phyloP scores from a whole-genome alignment of 2,113 vertebrate genomes.

The Psettodes erumei region DNA sequence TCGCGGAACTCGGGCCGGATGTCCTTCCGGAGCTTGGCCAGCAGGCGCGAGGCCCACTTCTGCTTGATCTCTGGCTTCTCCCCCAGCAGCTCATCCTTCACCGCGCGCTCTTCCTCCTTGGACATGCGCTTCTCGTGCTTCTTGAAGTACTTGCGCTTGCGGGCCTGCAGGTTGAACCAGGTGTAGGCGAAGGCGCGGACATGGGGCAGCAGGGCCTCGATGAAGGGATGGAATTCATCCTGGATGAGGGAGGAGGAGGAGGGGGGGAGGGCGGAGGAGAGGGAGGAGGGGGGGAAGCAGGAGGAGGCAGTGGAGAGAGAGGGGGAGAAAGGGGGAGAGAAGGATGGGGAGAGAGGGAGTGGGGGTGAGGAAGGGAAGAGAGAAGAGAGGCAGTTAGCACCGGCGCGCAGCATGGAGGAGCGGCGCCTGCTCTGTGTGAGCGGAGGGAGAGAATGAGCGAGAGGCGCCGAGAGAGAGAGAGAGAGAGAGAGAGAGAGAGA shows the following conservation, averaged over 20 bases:
- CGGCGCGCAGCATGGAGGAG: constrained; percentile 80
- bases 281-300: constrained; percentile 68
- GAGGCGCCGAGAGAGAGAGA: constrained; percentile 58
- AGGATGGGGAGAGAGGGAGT: constrained; percentile 76
- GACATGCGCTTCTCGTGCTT: constrained; percentile 98
- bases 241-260: constrained; percentile 78
- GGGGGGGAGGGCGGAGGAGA: constrained; percentile 63
- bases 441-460: constrained; percentile 75
- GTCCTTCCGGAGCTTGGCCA: constrained; percentile 98
- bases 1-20: constrained; percentile 98
- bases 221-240: constrained; percentile 99
- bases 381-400: constrained; percentile 83
- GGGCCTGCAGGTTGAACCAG: constrained; percentile 99
- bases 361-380: constrained; percentile 78
- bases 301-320: constrained; percentile 69
- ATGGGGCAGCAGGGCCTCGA: constrained; percentile 97
- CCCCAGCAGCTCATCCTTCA: constrained; percentile 95
- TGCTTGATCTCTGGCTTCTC: constrained; percentile 98
- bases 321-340: constrained; percentile 75
- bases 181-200: constrained; percentile 97
- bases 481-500: constrained; percentile 59
- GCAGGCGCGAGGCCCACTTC: constrained; percentile 97
- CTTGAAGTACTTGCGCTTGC: constrained; percentile 99
- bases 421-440: constrained; percentile 77
- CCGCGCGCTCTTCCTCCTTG: constrained; percentile 96